Base-by-base conservation (phyloP, 2,888 invertebrate genomes). In the Pristionchus japonicus region DNA sequence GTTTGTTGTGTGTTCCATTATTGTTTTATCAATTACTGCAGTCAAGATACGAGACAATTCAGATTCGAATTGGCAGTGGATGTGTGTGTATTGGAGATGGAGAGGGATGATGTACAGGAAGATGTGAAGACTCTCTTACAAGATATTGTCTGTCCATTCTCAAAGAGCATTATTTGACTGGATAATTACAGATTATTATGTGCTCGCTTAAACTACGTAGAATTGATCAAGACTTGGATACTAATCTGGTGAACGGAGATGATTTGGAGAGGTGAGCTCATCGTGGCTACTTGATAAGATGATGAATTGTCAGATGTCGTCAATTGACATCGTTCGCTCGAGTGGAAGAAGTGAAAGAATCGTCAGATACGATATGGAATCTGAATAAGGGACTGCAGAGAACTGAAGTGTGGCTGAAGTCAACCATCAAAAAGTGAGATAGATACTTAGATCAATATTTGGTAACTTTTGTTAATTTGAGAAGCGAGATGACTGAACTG, bases 371-470 rank as follows among this genome's bases (percentile, higher is more conserved):
- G 23, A 23, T 49, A 17, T 89, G 89, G 89, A 87, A 89, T 87
- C 61, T 89, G 3, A 61, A 87, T 37, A 47, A 61, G n/a, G 61
- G 77, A 31, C 23, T 89, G 31, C 49, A 52, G 52, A 52, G 37
- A 9, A 88, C 52, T 1, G 89, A 89, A 64, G 17, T 80, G 40
- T 87, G 87, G 67, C 61, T 89, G 47, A 89, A 87, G 88, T 85
- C 88, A 37, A 89, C 89, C 15, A 64, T 89, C 34, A 88, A 88
- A 85, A 87, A 88, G 89, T 88, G n/a, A 34, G 3, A 27, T 61
- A 11, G 6, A 4, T 64, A 13, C n/a, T n/a, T n/a, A n/a, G n/a
- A n/a, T n/a, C n/a, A n/a, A n/a, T n/a, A n/a, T n/a, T n/a, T n/a
- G n/a, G n/a, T n/a, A n/a, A n/a, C 13, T 47, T 47, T 27, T 31